phyloP scores from a whole-genome alignment of 2,113 vertebrate genomes.

The Hemibagrus wyckioides region DNA sequence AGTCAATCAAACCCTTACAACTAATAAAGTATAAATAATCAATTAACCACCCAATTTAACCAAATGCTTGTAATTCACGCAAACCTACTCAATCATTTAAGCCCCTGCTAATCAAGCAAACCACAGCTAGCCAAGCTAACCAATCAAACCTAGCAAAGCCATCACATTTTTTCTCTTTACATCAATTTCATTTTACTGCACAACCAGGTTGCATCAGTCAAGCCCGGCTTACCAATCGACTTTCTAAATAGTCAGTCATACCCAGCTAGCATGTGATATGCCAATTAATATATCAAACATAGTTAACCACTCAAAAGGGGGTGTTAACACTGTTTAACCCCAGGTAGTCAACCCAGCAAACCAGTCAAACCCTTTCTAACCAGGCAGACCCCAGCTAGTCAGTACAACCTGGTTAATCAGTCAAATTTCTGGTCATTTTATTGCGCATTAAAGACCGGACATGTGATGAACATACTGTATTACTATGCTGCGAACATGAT shows the following conservation, averaged over 20 bases:
- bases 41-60: not conserved
- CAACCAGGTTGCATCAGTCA: not conserved
- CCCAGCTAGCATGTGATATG: not conserved
- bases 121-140: not conserved
- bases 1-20: not conserved
- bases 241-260: not conserved
- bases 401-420: not conserved
- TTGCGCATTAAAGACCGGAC: not conserved
- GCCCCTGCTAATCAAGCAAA: not conserved
- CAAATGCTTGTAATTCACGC: not conserved
- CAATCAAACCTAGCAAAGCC: not conserved
- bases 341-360: not conserved
- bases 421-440: not conserved
- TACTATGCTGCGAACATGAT: not conserved
- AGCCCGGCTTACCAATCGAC: not conserved
- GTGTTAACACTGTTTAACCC: not conserved
- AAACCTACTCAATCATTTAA: not conserved
- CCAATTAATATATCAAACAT: not conserved
- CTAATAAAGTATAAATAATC: not conserved
- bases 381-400: not conserved
- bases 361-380: not conserved
- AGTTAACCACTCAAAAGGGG: not conserved
- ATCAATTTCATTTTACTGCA: not conserved
- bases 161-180: not conserved
- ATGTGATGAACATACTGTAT: not conserved